Percentiles rank a stretch among this genome's conserved stretches.
Evolutionary conservation across 2,797 vertebrate species (phyloP).

Genomic region (Oophaga sylvatica): DNA sequence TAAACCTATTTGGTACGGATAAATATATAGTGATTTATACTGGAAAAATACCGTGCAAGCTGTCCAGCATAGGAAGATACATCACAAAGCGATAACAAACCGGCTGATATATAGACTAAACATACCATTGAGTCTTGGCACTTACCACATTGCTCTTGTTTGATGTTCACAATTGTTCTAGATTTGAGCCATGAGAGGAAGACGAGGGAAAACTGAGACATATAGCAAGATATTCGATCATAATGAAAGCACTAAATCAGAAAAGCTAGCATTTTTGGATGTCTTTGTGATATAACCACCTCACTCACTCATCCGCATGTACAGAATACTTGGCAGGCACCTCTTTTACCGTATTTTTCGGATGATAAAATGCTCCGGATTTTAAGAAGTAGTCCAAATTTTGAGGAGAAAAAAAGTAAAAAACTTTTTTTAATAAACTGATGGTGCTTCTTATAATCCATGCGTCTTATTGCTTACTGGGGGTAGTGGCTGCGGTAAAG

Average conservation of each 20-base stretch:
- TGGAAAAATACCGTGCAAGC: conserved; percentile 14
- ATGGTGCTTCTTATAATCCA: too few species aligned
- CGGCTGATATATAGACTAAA: conserved; percentile 46
- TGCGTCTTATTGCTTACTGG: too few species aligned
- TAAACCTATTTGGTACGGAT: conserved; percentile 34
- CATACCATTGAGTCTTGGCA: conserved; percentile 34
- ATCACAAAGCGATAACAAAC: conserved; percentile 43
- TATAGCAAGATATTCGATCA: conserved; percentile 1
- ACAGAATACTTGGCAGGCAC: not conserved
- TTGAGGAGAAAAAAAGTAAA: too few species aligned
- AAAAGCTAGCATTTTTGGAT: not conserved
- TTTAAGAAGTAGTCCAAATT: too few species aligned
- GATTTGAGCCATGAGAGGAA: not conserved
- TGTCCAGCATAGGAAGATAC: conserved; percentile 28
- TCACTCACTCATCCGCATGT: not conserved
- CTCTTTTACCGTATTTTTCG: not conserved
- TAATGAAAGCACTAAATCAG: not conserved
- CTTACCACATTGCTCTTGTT: not conserved
- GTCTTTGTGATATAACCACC: not conserved
- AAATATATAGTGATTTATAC: conserved; percentile 51
- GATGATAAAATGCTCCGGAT: too few species aligned
- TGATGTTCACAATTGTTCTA: conserved; percentile 23
- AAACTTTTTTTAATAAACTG: too few species aligned
- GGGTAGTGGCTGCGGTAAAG: too few species aligned
- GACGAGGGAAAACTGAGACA: not conserved